Evolutionary conservation across 2,888 invertebrate genomes (phyloP), one percentile per base, ranked within the genome.

Genomic region (Cartodere bifasciata): DNA sequence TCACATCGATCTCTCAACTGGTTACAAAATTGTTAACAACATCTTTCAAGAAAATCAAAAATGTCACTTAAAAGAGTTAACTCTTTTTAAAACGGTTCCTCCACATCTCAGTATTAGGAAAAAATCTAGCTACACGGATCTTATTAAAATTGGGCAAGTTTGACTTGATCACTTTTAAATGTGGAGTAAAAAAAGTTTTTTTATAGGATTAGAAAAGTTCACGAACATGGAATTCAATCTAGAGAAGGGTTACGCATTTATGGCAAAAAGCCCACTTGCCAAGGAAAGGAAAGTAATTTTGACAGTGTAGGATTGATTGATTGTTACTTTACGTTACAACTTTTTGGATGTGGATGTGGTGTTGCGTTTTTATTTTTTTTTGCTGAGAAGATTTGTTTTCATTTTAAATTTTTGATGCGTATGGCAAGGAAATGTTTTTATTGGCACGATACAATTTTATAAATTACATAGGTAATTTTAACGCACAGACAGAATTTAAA

Each of bases 1-100:
- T 45, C 76, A 81, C 50, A 74, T 75, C 62, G 80, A 80, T 55
- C 66, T 68, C 3, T 75, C 77, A 1, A 68, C 74, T 1, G 75
- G 75, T 0, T 81, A 80, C 49, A 74, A 78, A 51, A 60, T 78
- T 28, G 72, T 80, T 3, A 68, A 70, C 10, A 72, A 75, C 50
- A 72, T 68, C 31, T 81, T 73, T 47, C 59, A 64, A 12, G 80
- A 80, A 50, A 68, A 68, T 9, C 74, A 81, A 52, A 81, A 80
- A 50, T 81, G 81, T 48, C 72, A 73, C 0, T 55, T 81, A 13
- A 68, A 70, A 33, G 78, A 77, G 48, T 67, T 72, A 0, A 62
- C 63, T 39, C 68, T 63, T 43, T 60, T 68, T 17, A 68, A 67
- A 39, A 59, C 66, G 32, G 61, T 64, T 2, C 64, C 68, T 25